phyloP scores from a whole-genome alignment of 2,888 invertebrate species.

The Pyrrhia umbra region DNA sequence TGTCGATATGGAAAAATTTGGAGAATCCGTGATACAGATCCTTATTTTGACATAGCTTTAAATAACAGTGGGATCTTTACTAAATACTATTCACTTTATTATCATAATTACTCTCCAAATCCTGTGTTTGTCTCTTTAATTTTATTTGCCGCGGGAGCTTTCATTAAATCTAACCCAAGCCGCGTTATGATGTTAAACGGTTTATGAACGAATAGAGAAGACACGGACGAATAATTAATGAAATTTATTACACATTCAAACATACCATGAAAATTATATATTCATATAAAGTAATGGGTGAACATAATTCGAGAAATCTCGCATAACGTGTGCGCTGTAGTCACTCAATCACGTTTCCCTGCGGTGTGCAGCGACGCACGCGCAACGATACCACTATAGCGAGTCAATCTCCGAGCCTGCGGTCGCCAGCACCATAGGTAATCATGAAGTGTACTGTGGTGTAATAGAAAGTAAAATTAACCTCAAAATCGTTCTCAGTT shows the following conservation, averaged over 20 bases:
- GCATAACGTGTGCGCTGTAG: conserved; percentile 14
- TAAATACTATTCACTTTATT: too few species aligned
- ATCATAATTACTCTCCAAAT: too few species aligned
- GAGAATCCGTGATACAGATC: too few species aligned
- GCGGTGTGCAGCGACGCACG: conserved; percentile 59
- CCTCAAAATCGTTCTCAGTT: conserved; percentile 56
- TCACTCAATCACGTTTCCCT: conserved; percentile 63
- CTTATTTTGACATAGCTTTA: too few species aligned
- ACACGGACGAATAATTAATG: neutral
- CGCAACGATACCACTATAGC: conserved; percentile 11
- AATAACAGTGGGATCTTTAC: too few species aligned
- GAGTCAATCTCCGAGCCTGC: conserved; percentile 62
- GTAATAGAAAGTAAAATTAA: conserved; percentile 71
- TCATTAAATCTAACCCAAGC: too few species aligned
- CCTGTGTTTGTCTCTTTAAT: too few species aligned
- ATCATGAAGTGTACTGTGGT: conserved; percentile 59
- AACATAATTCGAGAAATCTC: conserved; percentile 33
- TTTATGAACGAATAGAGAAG: neutral
- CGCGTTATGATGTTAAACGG: too few species aligned
- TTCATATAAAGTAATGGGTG: neutral
- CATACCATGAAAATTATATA: conserved; percentile 1
- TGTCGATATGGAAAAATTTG: too few species aligned
- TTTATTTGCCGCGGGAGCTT: too few species aligned
- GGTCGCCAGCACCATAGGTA: conserved; percentile 61
- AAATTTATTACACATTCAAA: neutral